Conservation (phyloP, 2,888 invertebrate genomes). For the Tiphia femorata region DNA sequence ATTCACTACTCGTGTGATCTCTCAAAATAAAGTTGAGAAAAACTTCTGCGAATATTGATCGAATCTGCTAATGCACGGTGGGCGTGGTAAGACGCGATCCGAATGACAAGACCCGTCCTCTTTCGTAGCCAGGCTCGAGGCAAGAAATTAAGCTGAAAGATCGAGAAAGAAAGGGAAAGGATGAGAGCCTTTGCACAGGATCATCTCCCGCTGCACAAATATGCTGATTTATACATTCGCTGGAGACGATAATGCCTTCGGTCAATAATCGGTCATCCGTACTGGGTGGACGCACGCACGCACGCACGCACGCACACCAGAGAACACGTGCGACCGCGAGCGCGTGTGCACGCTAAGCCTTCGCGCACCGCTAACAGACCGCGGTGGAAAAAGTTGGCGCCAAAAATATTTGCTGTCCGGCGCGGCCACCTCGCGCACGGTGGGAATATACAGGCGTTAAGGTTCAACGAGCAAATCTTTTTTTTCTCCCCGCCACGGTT, state of each 20-base stretch:
- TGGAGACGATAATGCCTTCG: conserved; percentile 55
- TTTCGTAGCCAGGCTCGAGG: no score
- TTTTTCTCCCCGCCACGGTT: no score
- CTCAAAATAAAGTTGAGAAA: no score
- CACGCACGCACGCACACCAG: neutral
- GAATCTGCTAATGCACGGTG: no score
- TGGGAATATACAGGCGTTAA: no score
- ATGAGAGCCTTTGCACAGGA: neutral
- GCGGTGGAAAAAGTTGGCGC: conserved; percentile 58
- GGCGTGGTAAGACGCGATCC: no score
- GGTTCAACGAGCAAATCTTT: no score
- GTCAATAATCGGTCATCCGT: conserved; percentile 52
- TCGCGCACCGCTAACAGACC: conserved; percentile 43
- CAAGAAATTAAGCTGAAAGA: no score
- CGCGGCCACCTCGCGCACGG: conserved; percentile 26
- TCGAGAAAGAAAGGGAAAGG: neutral
- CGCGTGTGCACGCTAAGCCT: conserved; percentile 32
- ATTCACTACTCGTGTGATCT: no score
- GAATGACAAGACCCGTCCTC: no score
- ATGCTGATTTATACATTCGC: conserved; percentile 19
- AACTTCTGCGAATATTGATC: no score
- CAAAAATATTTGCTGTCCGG: conserved; percentile 62
- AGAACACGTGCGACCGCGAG: no score
- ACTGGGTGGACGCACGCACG: neutral
- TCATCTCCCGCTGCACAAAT: conserved; percentile 1